Percentiles rank a stretch among this genome's conserved stretches.
Conservation (phyloP, 2,797 vertebrate species). For the Poecile montanus region DNA sequence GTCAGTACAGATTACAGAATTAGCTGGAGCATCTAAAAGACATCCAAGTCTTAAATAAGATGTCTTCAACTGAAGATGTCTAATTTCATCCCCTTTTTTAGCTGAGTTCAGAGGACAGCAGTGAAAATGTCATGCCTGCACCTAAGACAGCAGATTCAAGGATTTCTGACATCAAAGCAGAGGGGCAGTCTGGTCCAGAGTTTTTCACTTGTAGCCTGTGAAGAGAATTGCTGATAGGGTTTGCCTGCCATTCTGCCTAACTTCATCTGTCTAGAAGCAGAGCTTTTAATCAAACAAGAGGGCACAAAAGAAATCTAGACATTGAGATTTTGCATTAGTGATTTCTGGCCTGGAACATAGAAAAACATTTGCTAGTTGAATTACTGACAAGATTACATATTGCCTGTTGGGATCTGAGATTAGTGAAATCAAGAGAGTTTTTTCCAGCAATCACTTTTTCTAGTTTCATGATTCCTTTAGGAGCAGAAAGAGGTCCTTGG, state of each 20-base stretch:
- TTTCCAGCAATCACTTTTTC: background rate
- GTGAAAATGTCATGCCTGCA: background rate
- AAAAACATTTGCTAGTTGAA: background rate
- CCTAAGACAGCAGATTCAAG: too few relatives aligned
- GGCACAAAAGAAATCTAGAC: background rate
- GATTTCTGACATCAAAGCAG: background rate
- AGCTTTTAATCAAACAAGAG: background rate
- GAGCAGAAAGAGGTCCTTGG: background rate
- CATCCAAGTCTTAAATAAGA: background rate
- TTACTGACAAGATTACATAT: background rate
- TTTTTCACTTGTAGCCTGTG: background rate
- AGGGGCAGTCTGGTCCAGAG: background rate
- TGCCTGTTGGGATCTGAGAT: background rate
- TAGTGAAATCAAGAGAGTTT: background rate
- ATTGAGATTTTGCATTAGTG: background rate
- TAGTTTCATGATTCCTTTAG: background rate
- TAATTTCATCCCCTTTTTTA: background rate
- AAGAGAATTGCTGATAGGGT: background rate
- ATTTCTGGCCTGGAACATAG: background rate
- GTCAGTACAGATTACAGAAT: background rate
- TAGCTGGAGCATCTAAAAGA: background rate
- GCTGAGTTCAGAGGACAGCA: background rate
- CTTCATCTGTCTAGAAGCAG: background rate
- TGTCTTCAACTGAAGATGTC: background rate
- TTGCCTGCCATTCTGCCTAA: background rate